These are phyloP conservation scores for Achlya flavicornis DNA, from an alignment of 2,888 invertebrate species.

Conservation along the genomic window DNA sequence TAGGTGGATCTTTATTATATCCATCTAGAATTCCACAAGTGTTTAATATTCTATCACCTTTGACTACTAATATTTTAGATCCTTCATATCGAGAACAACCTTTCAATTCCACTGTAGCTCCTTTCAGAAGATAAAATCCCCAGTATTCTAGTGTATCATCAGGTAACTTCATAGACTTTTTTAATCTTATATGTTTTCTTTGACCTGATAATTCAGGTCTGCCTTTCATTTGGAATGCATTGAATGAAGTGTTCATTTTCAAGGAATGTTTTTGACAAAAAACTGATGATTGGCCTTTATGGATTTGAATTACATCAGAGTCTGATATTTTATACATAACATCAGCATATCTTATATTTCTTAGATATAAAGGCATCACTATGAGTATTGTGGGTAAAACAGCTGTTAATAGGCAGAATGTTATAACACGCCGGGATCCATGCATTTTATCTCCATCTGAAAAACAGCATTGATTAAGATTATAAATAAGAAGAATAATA, in stretches of 20 bases:
- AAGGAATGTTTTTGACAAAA: constrained; percentile 92
- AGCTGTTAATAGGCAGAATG: constrained; percentile 90
- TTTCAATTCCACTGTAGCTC: constrained; percentile 90
- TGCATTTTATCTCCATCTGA: constrained; percentile 89
- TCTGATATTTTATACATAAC: constrained; percentile 91
- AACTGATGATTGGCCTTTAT: constrained; percentile 91
- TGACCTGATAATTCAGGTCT: constrained; percentile 87
- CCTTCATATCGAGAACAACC: constrained; percentile 92
- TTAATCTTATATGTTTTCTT: constrained; percentile 89
- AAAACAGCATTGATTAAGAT: constrained; percentile 41
- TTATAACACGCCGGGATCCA: constrained; percentile 90
- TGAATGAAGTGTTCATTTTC: constrained; percentile 88
- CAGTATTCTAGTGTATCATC: constrained; percentile 95
- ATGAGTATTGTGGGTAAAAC: constrained; percentile 90
- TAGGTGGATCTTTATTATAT: constrained; percentile 85
- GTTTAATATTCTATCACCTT: constrained; percentile 89
- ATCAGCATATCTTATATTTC: constrained; percentile 90
- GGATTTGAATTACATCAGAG: constrained; percentile 92
- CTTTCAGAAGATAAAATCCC: constrained; percentile 92
- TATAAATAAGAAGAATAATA: not conserved
- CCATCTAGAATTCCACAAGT: constrained; percentile 91
- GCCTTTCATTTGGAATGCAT: constrained; percentile 89
- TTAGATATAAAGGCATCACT: constrained; percentile 89
- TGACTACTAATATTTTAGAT: constrained; percentile 91
- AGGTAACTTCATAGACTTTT: constrained; percentile 92